Percentiles rank a stretch among this genome's conserved stretches.
Evolutionary conservation across 2,113 vertebrate genomes (phyloP).

Genomic region (Ctenodactylus gundi): DNA sequence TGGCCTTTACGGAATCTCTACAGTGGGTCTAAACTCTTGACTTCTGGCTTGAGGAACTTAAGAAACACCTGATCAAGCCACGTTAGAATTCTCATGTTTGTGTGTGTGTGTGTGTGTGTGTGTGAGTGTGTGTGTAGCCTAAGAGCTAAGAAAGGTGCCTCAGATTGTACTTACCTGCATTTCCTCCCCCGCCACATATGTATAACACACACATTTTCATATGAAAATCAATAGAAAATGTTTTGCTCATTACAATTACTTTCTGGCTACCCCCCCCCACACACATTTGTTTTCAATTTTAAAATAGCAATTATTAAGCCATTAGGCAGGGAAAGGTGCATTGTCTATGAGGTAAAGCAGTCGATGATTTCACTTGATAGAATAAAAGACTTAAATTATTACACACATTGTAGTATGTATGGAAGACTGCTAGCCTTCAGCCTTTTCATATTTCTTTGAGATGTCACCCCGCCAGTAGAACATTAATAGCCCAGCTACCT

Average conservation of each 20-base stretch:
- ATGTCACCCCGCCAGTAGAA: neutral
- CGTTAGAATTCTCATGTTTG: no score
- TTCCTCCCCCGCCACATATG: constrained; percentile 1
- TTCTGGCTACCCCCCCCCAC: neutral
- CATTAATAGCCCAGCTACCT: neutral
- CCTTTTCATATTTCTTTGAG: neutral
- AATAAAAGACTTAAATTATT: neutral
- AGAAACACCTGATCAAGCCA: neutral
- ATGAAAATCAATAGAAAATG: constrained; percentile 54
- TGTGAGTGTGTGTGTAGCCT: neutral
- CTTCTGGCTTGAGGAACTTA: neutral
- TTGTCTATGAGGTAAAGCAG: neutral
- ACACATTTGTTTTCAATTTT: neutral
- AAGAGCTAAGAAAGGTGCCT: neutral
- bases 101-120: neutral
- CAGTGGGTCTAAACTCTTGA: neutral
- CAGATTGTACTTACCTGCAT: constrained; percentile 8
- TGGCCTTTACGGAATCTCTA: neutral
- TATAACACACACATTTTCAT: constrained; percentile 35
- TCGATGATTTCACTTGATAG: neutral
- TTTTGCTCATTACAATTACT: constrained; percentile 49
- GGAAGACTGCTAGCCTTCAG: neutral
- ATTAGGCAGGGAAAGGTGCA: neutral
- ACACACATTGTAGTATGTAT: neutral
- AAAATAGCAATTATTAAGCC: constrained; percentile 13